A percentile compares a stretch with the other conserved stretches of the same genome.
These are phyloP conservation scores for Listrodromus nycthemerus DNA, from an alignment of 2,888 invertebrate species.

Conservation along the genomic window DNA sequence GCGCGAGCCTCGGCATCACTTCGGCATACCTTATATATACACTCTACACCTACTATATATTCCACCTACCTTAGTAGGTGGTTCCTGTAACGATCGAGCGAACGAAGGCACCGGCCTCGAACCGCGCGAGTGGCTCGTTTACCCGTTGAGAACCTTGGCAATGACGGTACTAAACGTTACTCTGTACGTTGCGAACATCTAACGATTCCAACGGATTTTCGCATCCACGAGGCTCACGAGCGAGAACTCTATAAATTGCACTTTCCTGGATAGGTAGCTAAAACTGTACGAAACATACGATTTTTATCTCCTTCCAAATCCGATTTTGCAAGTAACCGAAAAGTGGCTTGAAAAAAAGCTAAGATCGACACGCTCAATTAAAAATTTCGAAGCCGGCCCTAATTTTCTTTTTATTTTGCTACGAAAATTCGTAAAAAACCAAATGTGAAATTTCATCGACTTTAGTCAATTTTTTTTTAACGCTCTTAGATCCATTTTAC, in stretches of 20 bases:
- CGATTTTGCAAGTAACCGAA: not conserved
- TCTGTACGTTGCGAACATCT: slow-evolving; percentile 3
- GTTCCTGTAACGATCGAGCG: slow-evolving; percentile 76
- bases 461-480: too few species aligned
- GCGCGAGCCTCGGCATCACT: slow-evolving; percentile 33
- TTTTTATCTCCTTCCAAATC: not conserved
- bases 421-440: too few species aligned
- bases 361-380: too few species aligned
- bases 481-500: too few species aligned
- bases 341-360: too few species aligned
- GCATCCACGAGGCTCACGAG: slow-evolving; percentile 25
- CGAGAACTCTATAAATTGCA: slow-evolving; percentile 33
- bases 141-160: slow-evolving; percentile 76
- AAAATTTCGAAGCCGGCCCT: too few species aligned
- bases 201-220: slow-evolving; percentile 6
- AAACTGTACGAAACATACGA: not conserved
- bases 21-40: slow-evolving; percentile 49
- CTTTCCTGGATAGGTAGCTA: not conserved
- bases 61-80: slow-evolving; percentile 71
- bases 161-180: slow-evolving; percentile 65
- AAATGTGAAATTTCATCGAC: too few species aligned
- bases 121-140: slow-evolving; percentile 66
- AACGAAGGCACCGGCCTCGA: slow-evolving; percentile 69
- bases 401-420: too few species aligned
- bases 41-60: slow-evolving; percentile 38